These are phyloP conservation scores for Cebus imitator DNA, from an alignment of 2,113 vertebrate species.

Conservation along the genomic window DNA sequence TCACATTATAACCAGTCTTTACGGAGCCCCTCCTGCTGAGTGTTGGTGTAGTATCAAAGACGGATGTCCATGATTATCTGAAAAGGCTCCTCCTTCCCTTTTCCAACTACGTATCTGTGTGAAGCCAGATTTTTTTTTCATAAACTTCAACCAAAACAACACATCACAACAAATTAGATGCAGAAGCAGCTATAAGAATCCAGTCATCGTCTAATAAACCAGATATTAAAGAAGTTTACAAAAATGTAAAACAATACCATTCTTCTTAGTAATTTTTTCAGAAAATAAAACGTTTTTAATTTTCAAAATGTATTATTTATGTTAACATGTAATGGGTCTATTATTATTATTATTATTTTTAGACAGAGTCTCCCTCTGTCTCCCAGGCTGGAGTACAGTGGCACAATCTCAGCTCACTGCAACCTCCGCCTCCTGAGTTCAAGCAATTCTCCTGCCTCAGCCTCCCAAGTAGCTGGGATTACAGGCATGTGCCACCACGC, in stretches of 20 bases:
- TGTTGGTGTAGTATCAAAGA: background rate
- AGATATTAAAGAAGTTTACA: background rate
- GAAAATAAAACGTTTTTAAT: background rate
- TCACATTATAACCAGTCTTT: background rate
- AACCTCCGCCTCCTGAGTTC: too few species aligned
- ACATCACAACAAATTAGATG: background rate
- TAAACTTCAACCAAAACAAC: background rate
- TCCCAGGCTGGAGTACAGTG: too few species aligned
- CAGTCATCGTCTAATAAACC: background rate
- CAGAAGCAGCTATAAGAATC: background rate
- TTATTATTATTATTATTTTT: background rate
- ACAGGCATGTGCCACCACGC: too few species aligned
- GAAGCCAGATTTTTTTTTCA: background rate
- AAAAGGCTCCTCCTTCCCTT: background rate
- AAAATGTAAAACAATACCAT: background rate
- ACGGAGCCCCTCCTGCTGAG: background rate
- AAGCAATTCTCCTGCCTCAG: too few species aligned
- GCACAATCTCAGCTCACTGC: too few species aligned
- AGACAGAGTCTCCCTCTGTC: too few species aligned
- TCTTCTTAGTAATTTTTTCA: background rate
- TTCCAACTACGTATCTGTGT: background rate
- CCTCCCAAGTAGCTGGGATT: too few species aligned
- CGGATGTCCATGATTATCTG: background rate
- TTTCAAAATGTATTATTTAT: background rate
- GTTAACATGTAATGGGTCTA: background rate